Percentiles rank a stretch among this genome's conserved stretches.
phyloP scores from a whole-genome alignment of 2,797 vertebrate genomes.

The Ceyx erithaca region DNA sequence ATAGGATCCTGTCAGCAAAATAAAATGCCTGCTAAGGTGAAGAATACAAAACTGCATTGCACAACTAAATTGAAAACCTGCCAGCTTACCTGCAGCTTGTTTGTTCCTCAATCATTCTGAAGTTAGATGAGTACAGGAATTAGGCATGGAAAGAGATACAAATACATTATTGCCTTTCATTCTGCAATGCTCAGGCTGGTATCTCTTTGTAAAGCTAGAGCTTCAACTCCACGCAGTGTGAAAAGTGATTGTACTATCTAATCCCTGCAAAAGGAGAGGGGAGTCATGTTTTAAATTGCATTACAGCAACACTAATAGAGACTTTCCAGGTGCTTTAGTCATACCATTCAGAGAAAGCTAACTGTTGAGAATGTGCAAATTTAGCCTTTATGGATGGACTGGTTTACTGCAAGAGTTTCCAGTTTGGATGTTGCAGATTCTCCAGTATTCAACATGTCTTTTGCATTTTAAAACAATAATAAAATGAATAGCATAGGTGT shows the following conservation, averaged over 20 bases:
- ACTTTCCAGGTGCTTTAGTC: slow-evolving; percentile 20
- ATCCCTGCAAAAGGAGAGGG: slow-evolving; percentile 26
- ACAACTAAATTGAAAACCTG: slow-evolving; percentile 33
- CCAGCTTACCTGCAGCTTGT: slow-evolving; percentile 17
- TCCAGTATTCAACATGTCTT: not conserved
- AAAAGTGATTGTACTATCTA: slow-evolving; percentile 6
- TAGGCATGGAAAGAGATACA: not conserved
- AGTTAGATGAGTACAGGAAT: not conserved
- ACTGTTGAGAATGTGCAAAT: not conserved
- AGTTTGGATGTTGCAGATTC: not conserved
- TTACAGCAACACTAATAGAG: slow-evolving; percentile 27
- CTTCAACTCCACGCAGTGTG: not conserved
- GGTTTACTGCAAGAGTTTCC: not conserved
- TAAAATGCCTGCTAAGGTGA: slow-evolving; percentile 40
- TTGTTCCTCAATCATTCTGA: slow-evolving; percentile 11
- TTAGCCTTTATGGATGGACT: not conserved
- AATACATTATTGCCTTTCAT: not conserved
- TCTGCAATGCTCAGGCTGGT: slow-evolving; percentile 8
- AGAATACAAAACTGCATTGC: slow-evolving; percentile 15
- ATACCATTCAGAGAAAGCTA: not conserved
- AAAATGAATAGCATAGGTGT: not conserved
- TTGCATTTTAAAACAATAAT: not conserved
- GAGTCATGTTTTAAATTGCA: slow-evolving; percentile 28
- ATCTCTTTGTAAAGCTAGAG: slow-evolving; percentile 6
- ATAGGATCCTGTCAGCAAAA: slow-evolving; percentile 46